Evolutionary conservation across 2,888 invertebrate genomes (phyloP), one percentile per base, ranked within the genome.

Genomic region (Dexiosoma caninum): DNA sequence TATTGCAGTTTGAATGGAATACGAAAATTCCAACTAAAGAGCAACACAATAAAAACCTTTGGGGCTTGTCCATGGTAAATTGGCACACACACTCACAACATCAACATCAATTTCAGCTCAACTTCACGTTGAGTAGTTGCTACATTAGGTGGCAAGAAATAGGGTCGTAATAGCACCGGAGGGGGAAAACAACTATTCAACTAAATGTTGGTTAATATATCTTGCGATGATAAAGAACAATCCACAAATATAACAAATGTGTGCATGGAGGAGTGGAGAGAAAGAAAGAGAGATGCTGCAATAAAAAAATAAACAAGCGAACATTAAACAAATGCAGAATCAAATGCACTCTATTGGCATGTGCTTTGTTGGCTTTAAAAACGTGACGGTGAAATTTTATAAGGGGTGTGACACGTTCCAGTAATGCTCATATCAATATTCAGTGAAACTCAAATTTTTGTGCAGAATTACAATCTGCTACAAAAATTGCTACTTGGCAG

Each of bases 181-280:
- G n/a, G 57, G 70, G 77, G 51, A 64, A 35, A 27, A 42, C 35
- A 60, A 21, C 37, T 9, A 23, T 51, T 32, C 62, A 67, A 74
- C 57, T 51, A 71, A 76, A 81, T 69, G 42, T 72, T 72, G 77
- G 72, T 77, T 72, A 81, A 77, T 81, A 76, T 76, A 60, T 70
- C 44, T 69, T 37, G 37, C 69, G 55, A 62, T 27, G 59, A 49
- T 53, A 51, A 21, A 35, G 35, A 23, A 69, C 19, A 42, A 44
- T 19, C 14, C 40, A 9, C 27, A 74, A 46, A 10, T 57, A 35
- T 35, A 66, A 46, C 55, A 37, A 46, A 44, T 42, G 30, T 32
- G 42, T 42, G 19, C 19, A 59, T 19, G 42, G 44, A 44, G 44
- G 10, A n/a, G n/a, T n/a, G n/a, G n/a, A n/a, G n/a, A n/a, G n/a